Base-by-base conservation (phyloP, 2,888 invertebrate genomes). In the Polydrusus pterygomalis region DNA sequence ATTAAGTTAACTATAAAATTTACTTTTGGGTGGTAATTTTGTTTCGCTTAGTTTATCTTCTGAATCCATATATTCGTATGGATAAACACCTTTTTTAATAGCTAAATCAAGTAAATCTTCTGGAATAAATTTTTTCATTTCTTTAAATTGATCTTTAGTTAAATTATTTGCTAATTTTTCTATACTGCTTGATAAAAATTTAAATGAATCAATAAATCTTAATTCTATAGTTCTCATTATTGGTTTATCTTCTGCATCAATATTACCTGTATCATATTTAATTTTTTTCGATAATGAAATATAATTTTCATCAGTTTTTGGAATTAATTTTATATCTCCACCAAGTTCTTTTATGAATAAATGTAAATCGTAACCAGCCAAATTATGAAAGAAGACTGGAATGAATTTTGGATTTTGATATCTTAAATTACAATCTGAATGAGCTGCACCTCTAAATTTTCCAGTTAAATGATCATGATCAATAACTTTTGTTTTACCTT, bases 111-210 rank as follows among this genome's bases (percentile, higher is more conserved):
- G 2, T 47, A 47, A 47, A 47, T 47, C 5, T 47, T 47, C 17
- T 17, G 47, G 15, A 3, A 47, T 17, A 47, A 47, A 47, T 17
- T 47, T 47, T 17, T 17, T 47, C 15, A 47, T 47, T 47, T 47
- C 47, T 17, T 47, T 47, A 47, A 47, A 47, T 47, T 47, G 47
- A 13, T 43, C 43, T 13, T 43, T 43, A 13, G 15, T 47, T 47
- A 47, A 47, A 47, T 47, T 47, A 47, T 47, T 47, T 47, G 47
- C 47, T 17, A 47, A 47, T 17, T 47, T 47, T 17, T 47, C 15
- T 47, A 47, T 47, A 47, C 15, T 47, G 9, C 7, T 8, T 8
- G 17, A 47, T 17, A 47, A 15, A 47, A 47, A 47, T 47, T 47
- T 47, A 47, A 47, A 17, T 47, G 15, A 47, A 47, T 47, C 47